Evolutionary conservation across 2,797 vertebrate genomes (phyloP).

Genomic region (Pseudomugil gertrudae): DNA sequence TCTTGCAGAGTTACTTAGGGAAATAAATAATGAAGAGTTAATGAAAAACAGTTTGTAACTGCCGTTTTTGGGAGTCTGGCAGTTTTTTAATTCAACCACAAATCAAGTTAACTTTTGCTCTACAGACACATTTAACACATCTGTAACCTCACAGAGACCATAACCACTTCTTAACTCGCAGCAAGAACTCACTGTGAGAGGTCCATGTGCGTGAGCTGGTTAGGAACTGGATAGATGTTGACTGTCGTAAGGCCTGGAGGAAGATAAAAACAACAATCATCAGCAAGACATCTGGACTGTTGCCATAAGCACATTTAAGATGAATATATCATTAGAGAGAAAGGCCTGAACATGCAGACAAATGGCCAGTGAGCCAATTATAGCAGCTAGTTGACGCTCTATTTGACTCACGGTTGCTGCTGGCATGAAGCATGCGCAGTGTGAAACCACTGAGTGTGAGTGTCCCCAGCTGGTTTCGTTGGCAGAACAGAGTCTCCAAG

Average conservation of each 20-base stretch:
- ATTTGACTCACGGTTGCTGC: slow-evolving; percentile 86
- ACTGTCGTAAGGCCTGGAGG: slow-evolving; percentile 87
- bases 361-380: slow-evolving; percentile 24
- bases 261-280: slow-evolving; percentile 54
- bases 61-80: background rate
- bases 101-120: background rate
- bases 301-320: slow-evolving; percentile 11
- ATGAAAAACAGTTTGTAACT: slow-evolving; percentile 1
- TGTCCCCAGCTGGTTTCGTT: slow-evolving; percentile 89
- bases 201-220: slow-evolving; percentile 89
- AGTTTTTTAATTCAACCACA: background rate
- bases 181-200: slow-evolving; percentile 88
- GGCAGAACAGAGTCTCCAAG: slow-evolving; percentile 93
- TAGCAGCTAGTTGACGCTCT: slow-evolving; percentile 22
- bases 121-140: slow-evolving; percentile 1
- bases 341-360: slow-evolving; percentile 20
- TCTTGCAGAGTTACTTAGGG: slow-evolving; percentile 7
- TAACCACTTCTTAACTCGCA: slow-evolving; percentile 28
- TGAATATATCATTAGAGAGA: slow-evolving; percentile 13
- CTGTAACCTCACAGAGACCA: background rate
- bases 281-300: slow-evolving; percentile 32
- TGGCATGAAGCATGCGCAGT: slow-evolving; percentile 88
- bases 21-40: slow-evolving; percentile 11
- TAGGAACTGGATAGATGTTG: slow-evolving; percentile 91
- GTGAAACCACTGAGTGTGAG: slow-evolving; percentile 90